Evolutionary conservation across 2,888 invertebrate species (phyloP).

Genomic region (Muschampia plurimacula): DNA sequence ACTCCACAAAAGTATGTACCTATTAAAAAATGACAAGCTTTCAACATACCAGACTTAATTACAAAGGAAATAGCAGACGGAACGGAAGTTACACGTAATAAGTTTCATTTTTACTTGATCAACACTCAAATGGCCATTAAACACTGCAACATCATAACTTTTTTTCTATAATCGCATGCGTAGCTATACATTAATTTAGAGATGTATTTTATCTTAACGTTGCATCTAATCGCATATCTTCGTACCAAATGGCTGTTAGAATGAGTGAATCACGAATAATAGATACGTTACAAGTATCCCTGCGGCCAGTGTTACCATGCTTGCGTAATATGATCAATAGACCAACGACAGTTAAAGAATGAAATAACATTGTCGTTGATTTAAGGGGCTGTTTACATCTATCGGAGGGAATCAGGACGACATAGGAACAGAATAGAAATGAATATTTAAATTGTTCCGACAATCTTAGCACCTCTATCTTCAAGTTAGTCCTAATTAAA

Average conservation of each 20-base stretch:
- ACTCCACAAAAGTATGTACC: too few species aligned
- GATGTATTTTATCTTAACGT: constrained; percentile 38
- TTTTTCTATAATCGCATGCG: constrained; percentile 19
- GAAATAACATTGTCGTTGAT: constrained; percentile 23
- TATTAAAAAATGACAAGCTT: too few species aligned
- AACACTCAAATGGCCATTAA: constrained; percentile 7
- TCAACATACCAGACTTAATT: too few species aligned
- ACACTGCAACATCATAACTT: constrained; percentile 10
- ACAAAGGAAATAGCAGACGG: too few species aligned
- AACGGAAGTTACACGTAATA: neutral
- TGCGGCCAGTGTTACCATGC: constrained; percentile 36
- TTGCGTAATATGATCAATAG: constrained; percentile 51
- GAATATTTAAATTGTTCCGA: too few species aligned
- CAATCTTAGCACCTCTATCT: too few species aligned
- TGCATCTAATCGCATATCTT: constrained; percentile 26
- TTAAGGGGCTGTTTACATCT: constrained; percentile 9
- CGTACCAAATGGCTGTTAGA: constrained; percentile 41
- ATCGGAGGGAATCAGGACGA: neutral
- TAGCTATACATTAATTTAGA: constrained; percentile 24
- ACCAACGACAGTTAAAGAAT: constrained; percentile 38
- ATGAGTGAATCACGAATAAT: constrained; percentile 43
- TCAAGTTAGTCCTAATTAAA: too few species aligned
- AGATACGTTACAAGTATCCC: constrained; percentile 41
- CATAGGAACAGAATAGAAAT: too few species aligned
- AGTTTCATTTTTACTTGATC: neutral